Conservation (phyloP, 2,113 vertebrate genomes). For the Callionymus lyra region DNA sequence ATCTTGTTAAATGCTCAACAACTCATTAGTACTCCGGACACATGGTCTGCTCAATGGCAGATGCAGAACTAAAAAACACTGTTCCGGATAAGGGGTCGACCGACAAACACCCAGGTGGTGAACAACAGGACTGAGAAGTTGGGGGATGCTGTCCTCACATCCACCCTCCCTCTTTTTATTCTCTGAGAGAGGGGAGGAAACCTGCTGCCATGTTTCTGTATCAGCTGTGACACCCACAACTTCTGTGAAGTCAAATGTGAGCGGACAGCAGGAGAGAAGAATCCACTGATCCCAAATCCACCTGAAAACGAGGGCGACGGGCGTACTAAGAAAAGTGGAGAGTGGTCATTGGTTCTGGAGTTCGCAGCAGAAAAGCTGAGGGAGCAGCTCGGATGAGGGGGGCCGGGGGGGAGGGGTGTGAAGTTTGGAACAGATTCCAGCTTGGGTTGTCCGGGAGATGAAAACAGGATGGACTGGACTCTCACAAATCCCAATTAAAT, state of each 20-base stretch:
- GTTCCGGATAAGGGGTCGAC: too few relatives aligned
- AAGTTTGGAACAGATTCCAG: conserved; percentile 47
- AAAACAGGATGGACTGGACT: conserved; percentile 53
- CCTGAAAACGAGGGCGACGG: conserved; percentile 1
- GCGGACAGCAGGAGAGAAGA: background rate
- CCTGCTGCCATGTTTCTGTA: background rate
- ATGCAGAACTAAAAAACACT: too few relatives aligned
- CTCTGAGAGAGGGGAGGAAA: background rate
- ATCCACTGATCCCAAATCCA: background rate
- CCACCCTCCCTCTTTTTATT: background rate
- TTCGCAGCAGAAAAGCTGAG: conserved; percentile 12
- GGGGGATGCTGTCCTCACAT: too few relatives aligned
- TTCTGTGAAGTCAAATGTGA: background rate
- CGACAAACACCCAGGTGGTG: too few relatives aligned
- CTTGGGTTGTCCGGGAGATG: conserved; percentile 53
- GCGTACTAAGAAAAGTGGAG: conserved; percentile 13
- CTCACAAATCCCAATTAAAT: conserved; percentile 54
- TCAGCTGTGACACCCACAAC: conserved; percentile 3
- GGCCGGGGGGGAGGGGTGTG: conserved; percentile 3
- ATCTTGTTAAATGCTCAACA: too few relatives aligned
- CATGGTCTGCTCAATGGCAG: too few relatives aligned
- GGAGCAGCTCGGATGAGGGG: conserved; percentile 1
- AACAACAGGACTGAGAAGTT: too few relatives aligned
- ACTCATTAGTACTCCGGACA: too few relatives aligned
- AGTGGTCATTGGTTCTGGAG: conserved; percentile 21